Evolutionary conservation across 2,113 vertebrate genomes (phyloP).

Genomic region (Carlito syrichta): DNA sequence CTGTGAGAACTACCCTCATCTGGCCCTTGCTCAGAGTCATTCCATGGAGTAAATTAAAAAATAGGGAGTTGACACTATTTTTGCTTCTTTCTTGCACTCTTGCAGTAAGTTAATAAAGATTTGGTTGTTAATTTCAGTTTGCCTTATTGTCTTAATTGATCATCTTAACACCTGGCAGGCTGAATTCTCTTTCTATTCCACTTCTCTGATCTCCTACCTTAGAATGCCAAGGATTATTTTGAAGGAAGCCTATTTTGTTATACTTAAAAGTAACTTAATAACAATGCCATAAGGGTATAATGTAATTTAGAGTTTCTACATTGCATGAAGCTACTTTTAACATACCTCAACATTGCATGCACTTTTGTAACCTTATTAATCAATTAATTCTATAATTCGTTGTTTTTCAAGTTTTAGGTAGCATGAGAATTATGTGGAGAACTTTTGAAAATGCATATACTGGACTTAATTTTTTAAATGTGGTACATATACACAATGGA

Average conservation of each 20-base stretch:
- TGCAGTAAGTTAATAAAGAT: neutral
- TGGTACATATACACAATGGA: too few species aligned
- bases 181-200: neutral
- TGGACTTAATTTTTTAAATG: too few species aligned
- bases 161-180: neutral
- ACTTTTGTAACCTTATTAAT: neutral
- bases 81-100: neutral
- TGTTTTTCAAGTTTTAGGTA: conserved; percentile 10
- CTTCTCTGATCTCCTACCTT: neutral
- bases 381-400: neutral
- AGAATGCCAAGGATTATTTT: neutral
- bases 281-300: too few species aligned
- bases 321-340: too few species aligned
- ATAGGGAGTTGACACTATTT: neutral
- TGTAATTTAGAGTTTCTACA: too few species aligned
- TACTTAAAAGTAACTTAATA: neutral
- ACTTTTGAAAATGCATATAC: too few species aligned
- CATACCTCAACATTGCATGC: neutral
- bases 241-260: neutral
- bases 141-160: neutral
- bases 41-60: neutral
- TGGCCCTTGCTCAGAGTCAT: neutral
- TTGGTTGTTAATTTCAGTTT: neutral
- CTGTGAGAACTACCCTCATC: neutral
- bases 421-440: neutral